Conservation (phyloP, 2,888 invertebrate genomes). For the Smittia aterrima region DNA sequence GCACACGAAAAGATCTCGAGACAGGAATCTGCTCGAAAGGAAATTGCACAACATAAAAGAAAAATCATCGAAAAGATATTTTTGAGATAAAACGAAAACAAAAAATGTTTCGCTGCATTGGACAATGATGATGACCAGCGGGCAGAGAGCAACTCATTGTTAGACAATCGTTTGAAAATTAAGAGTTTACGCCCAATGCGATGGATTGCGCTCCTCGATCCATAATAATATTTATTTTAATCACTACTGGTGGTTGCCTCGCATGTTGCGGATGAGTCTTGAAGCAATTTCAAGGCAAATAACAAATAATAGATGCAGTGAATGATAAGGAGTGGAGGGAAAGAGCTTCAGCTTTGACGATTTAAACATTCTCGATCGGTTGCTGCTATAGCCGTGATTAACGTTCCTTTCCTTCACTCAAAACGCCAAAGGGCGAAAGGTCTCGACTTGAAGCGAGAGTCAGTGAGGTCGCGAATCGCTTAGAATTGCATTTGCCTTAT, state of each 20-base stretch:
- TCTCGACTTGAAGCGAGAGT: neutral
- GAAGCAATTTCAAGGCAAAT: neutral
- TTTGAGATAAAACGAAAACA: no score
- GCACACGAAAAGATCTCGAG: no score
- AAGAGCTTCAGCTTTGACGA: neutral
- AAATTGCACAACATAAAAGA: no score
- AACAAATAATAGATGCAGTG: slow-evolving; percentile 18
- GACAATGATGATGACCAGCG: slow-evolving; percentile 30
- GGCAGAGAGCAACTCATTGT: neutral
- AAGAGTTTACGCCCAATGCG: slow-evolving; percentile 23
- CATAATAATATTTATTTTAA: slow-evolving; percentile 22
- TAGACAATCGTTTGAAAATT: slow-evolving; percentile 28
- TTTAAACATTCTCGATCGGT: slow-evolving; percentile 10
- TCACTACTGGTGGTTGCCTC: neutral
- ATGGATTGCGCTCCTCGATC: neutral
- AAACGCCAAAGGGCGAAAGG: slow-evolving; percentile 24
- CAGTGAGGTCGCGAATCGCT: slow-evolving; percentile 10
- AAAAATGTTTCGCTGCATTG: no score
- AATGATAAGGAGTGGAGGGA: neutral
- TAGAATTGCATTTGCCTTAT: neutral
- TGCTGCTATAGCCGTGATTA: neutral
- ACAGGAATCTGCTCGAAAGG: no score
- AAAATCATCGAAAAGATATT: no score
- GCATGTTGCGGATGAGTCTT: neutral
- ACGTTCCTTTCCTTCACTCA: slow-evolving; percentile 15